Conservation (phyloP, 2,888 invertebrate genomes). For the Meteorus colon region DNA sequence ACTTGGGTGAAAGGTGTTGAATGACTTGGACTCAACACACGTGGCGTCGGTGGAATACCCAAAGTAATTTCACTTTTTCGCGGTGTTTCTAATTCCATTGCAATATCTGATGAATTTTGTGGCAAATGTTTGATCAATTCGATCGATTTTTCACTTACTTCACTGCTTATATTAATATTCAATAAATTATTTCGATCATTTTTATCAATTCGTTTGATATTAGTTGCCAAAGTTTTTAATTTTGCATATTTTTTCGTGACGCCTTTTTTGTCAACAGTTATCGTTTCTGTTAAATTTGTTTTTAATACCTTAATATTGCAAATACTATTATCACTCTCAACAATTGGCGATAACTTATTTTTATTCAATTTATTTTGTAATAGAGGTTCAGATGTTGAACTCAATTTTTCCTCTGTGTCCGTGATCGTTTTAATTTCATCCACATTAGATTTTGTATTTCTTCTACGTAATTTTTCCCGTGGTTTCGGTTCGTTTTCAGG, state of each 20-base stretch:
- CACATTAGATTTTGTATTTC: constrained; percentile 17
- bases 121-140: constrained; percentile 51
- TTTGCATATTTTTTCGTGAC: constrained; percentile 64
- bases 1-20: constrained; percentile 57
- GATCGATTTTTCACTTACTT: constrained; percentile 49
- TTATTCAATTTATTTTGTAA: neutral
- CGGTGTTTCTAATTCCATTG: constrained; percentile 64
- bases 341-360: neutral
- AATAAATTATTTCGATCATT: constrained; percentile 4
- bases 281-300: constrained; percentile 24
- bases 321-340: neutral
- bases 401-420: constrained; percentile 23
- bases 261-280: constrained; percentile 48
- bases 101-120: constrained; percentile 29
- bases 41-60: constrained; percentile 68
- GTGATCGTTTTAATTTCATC: neutral
- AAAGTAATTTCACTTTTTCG: constrained; percentile 58
- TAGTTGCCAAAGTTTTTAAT: constrained; percentile 62
- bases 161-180: constrained; percentile 27
- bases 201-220: constrained; percentile 52
- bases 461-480: constrained; percentile 32
- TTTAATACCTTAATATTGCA: constrained; percentile 6
- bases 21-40: constrained; percentile 63
- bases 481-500: constrained; percentile 12
- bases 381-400: constrained; percentile 15